Base-by-base conservation (phyloP, 2,113 vertebrate genomes). In the Pachycephala philippinensis region DNA sequence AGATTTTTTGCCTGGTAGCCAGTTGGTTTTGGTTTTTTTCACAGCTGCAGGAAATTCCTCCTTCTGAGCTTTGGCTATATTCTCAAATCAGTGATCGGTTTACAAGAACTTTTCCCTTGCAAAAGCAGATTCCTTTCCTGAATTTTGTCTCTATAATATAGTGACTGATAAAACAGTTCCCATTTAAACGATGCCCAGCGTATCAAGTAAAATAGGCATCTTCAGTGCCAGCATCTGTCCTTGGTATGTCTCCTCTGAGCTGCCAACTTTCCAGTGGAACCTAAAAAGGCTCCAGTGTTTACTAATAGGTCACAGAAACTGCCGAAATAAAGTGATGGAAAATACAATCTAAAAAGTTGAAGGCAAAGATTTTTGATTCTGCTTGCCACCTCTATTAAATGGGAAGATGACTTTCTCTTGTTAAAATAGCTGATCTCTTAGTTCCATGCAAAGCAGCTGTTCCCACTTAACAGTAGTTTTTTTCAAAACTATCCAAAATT, bases 241-340 rank as follows among this genome's bases (percentile, higher is more conserved):
- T 57, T 86, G 87, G 47, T 89, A 83, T 94, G 85, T 97, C 71
- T n/a, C 23, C 14, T 87, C 52, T 2, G 17, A 86, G 65, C 53
- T 95, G 95, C 95, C 92, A 96, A 2, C 40, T 92, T 97, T 96
- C 89, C 70, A 85, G 44, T 66, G 89, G 81, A 96, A 88, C 84
- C 89, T 87, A 35, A 83, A 82, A 87, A 79, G 49, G 56, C 66
- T 95, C 45, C 59, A 50, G 37, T 21, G 8, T 49, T 65, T 80
- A 31, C 75, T 77, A 88, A 37, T 23, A 28, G 74, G 31, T 66
- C 54, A 89, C 49, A 92, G 54, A 88, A 85, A 63, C 69, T 68
- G 42, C 28, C 83, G 87, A 66, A 94, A 61, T 49, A 77, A 74
- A 80, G 13, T 17, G 16, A 70, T 75, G n/a, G 82, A 60, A 79